Evolutionary conservation across 2,113 vertebrate genomes (phyloP).

Genomic region (Eretmochelys imbricata): DNA sequence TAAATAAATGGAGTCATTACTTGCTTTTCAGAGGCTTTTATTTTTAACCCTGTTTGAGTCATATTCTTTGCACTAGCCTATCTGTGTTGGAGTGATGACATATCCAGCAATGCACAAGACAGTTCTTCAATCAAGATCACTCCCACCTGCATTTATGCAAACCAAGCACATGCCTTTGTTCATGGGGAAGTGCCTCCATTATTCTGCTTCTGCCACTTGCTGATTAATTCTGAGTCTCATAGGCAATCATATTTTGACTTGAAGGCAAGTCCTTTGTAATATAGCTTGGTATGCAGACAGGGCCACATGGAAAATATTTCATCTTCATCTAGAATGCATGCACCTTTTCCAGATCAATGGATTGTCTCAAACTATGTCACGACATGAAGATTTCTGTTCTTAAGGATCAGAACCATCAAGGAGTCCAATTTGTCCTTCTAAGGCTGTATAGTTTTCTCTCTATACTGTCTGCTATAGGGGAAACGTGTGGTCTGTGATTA

Average conservation of each 20-base stretch:
- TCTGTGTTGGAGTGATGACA: not conserved
- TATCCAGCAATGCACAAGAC: not conserved
- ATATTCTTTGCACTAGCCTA: not conserved
- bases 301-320: slow-evolving; percentile 51
- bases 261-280: slow-evolving; percentile 30
- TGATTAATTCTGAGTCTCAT: slow-evolving; percentile 13
- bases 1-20: not conserved
- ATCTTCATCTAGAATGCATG: slow-evolving; percentile 13
- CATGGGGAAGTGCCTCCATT: slow-evolving; percentile 36
- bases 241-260: slow-evolving; percentile 25
- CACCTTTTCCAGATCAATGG: not conserved
- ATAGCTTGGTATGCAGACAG: not conserved
- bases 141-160: slow-evolving; percentile 47
- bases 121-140: slow-evolving; percentile 23
- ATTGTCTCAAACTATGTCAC: not conserved
- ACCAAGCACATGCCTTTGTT: slow-evolving; percentile 22
- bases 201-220: slow-evolving; percentile 16
- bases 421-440: slow-evolving; percentile 3
- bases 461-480: slow-evolving; percentile 32
- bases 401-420: not conserved
- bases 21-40: slow-evolving; percentile 20
- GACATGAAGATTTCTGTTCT: not conserved
- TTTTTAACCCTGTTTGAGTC: not conserved
- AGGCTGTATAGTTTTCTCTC: slow-evolving; percentile 49
- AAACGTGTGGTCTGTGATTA: slow-evolving; percentile 21